phyloP scores from a whole-genome alignment of 2,797 vertebrate genomes.

The Hemibagrus guttatus region DNA sequence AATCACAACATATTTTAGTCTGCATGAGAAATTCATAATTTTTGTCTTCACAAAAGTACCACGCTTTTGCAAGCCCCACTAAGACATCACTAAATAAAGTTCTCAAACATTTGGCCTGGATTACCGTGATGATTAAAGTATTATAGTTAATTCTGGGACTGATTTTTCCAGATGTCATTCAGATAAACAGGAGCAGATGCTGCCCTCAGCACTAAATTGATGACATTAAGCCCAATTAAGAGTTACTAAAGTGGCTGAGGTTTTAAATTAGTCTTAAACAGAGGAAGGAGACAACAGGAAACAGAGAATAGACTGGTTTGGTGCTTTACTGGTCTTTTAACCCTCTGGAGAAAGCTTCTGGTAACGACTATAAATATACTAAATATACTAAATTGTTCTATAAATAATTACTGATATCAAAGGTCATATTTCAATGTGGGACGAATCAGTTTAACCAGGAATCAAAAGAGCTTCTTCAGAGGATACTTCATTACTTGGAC shows the following conservation, averaged over 20 bases:
- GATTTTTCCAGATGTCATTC: slow-evolving; percentile 41
- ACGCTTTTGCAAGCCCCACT: neutral
- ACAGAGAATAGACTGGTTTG: slow-evolving; percentile 16
- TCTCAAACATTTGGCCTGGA: slow-evolving; percentile 13
- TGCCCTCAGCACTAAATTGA: slow-evolving; percentile 44
- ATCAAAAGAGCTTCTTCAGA: neutral
- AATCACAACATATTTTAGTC: neutral
- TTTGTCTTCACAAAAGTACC: neutral
- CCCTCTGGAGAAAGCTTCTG: neutral
- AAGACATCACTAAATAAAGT: slow-evolving; percentile 14
- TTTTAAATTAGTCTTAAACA: slow-evolving; percentile 42
- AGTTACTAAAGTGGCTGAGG: slow-evolving; percentile 44
- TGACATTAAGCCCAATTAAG: slow-evolving; percentile 52
- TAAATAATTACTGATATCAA: neutral
- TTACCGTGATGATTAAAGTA: slow-evolving; percentile 17
- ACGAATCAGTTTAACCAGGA: neutral
- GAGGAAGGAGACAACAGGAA: slow-evolving; percentile 29
- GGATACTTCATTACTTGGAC: neutral
- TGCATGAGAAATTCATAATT: neutral
- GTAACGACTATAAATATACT: too few species aligned
- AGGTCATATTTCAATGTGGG: neutral
- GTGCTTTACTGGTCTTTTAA: neutral
- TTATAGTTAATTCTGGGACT: slow-evolving; percentile 34
- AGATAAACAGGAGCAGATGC: slow-evolving; percentile 49
- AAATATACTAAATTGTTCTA: too few species aligned